phyloP scores from a whole-genome alignment of 2,113 vertebrate species.

The Xiphorhynchus elegans region DNA sequence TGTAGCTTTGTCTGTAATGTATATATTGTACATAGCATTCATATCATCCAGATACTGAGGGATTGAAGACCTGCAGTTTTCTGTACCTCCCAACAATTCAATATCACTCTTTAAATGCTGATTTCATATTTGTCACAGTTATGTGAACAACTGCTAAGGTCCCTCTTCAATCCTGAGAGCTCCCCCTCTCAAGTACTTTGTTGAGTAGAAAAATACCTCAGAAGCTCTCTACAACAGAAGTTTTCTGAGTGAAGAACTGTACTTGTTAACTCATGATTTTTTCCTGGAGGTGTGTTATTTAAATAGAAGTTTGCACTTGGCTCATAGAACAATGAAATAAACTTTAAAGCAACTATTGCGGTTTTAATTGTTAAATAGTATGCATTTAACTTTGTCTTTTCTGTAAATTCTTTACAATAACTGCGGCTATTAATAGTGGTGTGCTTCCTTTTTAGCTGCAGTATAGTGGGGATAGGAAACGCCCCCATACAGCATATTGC shows the following conservation, averaged over 20 bases:
- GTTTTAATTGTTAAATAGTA: neutral
- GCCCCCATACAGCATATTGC: neutral
- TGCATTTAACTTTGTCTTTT: neutral
- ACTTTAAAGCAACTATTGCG: neutral
- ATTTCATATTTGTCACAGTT: neutral
- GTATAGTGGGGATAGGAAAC: neutral
- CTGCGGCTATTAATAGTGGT: neutral
- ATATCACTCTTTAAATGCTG: neutral
- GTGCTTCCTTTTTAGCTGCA: neutral
- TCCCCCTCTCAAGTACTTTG: neutral
- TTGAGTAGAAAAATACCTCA: neutral
- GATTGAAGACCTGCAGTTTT: neutral
- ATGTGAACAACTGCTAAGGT: neutral
- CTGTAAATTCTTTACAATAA: neutral
- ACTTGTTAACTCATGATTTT: neutral
- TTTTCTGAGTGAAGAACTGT: neutral
- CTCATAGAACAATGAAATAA: neutral
- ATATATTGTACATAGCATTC: neutral
- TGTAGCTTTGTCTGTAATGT: neutral
- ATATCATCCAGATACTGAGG: neutral
- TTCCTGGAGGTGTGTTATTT: neutral
- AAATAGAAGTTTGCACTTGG: neutral
- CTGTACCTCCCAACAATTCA: neutral
- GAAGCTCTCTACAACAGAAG: neutral
- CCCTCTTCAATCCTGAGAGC: neutral